Conservation (phyloP, 2,888 invertebrate species). For the Sussaba pulchella region DNA sequence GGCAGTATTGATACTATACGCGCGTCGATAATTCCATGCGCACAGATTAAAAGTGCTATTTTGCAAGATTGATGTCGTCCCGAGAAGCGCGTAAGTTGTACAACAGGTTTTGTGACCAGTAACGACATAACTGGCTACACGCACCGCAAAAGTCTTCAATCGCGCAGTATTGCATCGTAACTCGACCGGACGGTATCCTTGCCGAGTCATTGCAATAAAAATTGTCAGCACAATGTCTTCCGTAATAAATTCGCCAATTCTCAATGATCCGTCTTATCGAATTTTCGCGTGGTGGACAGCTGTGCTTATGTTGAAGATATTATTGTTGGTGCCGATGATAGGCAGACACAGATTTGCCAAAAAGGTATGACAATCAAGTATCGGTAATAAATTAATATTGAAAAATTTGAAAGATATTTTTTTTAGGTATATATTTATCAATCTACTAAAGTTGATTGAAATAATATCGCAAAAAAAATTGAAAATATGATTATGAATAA, state of each 20-base stretch:
- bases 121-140: conserved; percentile 12
- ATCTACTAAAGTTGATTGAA: too few species aligned
- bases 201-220: conserved; percentile 6
- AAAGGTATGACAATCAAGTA: conserved; percentile 58
- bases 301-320: conserved; percentile 67
- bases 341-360: conserved; percentile 69
- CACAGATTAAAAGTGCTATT: not conserved
- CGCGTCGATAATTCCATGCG: not conserved
- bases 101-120: conserved; percentile 3
- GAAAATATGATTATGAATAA: too few species aligned
- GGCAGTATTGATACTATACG: not conserved
- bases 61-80: not conserved
- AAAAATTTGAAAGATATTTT: not conserved
- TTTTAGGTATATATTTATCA: too few species aligned
- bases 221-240: conserved; percentile 14
- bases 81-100: not conserved
- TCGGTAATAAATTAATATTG: not conserved
- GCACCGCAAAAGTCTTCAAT: not conserved
- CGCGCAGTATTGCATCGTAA: conserved; percentile 26
- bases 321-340: conserved; percentile 67
- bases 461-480: too few species aligned
- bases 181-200: conserved; percentile 9
- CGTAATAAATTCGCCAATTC: not conserved
- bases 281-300: conserved; percentile 71
- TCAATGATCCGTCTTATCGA: conserved; percentile 61